These are phyloP conservation scores for Micromussa lordhowensis DNA, from an alignment of 92 coral and sea anemone genomes.

Conservation along the genomic window DNA sequence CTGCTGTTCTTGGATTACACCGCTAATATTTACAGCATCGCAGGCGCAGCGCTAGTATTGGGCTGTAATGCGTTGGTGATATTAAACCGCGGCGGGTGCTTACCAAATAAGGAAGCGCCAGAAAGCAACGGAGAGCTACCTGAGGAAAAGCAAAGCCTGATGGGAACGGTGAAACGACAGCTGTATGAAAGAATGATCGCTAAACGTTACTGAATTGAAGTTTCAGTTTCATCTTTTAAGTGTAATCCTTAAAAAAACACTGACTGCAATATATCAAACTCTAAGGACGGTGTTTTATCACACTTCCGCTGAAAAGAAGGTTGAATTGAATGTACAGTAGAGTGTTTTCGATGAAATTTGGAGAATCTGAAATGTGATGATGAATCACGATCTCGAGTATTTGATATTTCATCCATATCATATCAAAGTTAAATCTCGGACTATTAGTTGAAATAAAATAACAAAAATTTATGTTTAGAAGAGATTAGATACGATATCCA, in stretches of 20 bases:
- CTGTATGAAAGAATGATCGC: not conserved
- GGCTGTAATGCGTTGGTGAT: slow-evolving; percentile 84
- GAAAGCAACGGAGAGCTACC: not conserved
- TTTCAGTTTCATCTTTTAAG: not conserved
- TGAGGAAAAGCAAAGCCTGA: slow-evolving; percentile 34
- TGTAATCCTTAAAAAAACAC: not conserved
- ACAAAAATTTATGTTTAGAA: too few relatives aligned
- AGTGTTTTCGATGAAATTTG: too few relatives aligned
- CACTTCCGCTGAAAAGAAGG: too few relatives aligned
- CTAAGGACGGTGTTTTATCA: too few relatives aligned
- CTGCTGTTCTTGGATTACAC: slow-evolving; percentile 83
- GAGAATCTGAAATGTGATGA: too few relatives aligned
- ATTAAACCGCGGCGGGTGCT: slow-evolving; percentile 56
- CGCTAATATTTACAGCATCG: slow-evolving; percentile 86
- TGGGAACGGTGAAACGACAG: slow-evolving; percentile 26
- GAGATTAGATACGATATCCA: too few relatives aligned
- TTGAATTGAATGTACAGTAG: too few relatives aligned
- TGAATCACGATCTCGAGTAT: too few relatives aligned
- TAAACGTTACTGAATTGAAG: not conserved
- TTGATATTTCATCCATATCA: too few relatives aligned
- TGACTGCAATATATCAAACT: too few relatives aligned
- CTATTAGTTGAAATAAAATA: too few relatives aligned
- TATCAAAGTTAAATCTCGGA: too few relatives aligned
- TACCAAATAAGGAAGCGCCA: slow-evolving; percentile 11
- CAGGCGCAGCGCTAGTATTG: slow-evolving; percentile 85